These are phyloP conservation scores for Pimpla rufipes DNA, from an alignment of 2,888 invertebrate genomes.

Conservation along the genomic window DNA sequence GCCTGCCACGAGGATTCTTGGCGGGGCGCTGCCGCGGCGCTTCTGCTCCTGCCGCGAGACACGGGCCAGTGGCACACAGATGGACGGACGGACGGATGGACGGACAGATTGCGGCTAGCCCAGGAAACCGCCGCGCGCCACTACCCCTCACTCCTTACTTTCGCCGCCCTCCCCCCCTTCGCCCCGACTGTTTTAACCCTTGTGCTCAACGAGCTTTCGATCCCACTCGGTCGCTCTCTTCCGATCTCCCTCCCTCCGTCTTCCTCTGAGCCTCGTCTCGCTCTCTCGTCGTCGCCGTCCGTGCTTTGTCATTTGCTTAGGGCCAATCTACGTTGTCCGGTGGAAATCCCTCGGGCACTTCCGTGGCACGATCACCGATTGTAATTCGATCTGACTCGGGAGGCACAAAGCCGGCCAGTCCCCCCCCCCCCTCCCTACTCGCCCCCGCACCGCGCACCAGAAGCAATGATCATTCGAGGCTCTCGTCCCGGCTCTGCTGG, in stretches of 20 bases:
- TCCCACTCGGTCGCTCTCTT: slow-evolving; percentile 11
- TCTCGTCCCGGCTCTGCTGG: slow-evolving; percentile 18
- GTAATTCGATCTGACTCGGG: slow-evolving; percentile 81
- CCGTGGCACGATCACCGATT: slow-evolving; percentile 79
- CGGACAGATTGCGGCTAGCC: slow-evolving; percentile 83
- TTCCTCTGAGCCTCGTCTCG: slow-evolving; percentile 22
- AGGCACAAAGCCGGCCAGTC: slow-evolving; percentile 74
- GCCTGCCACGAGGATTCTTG: slow-evolving; percentile 66
- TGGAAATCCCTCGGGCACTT: slow-evolving; percentile 74
- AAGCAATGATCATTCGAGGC: slow-evolving; percentile 68
- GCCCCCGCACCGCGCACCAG: slow-evolving; percentile 67
- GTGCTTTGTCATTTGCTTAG: slow-evolving; percentile 83
- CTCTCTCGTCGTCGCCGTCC: slow-evolving; percentile 66
- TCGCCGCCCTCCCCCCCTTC: slow-evolving; percentile 30
- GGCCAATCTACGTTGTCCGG: slow-evolving; percentile 79
- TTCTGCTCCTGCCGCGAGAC: slow-evolving; percentile 66
- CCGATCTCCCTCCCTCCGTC: slow-evolving; percentile 38
- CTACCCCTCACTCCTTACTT: slow-evolving; percentile 49
- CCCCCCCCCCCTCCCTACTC: too few species aligned
- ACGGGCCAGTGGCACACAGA: slow-evolving; percentile 62
- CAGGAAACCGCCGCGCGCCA: slow-evolving; percentile 77
- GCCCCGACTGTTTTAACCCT: slow-evolving; percentile 60
- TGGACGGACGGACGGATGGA: slow-evolving; percentile 72
- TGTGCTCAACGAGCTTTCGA: slow-evolving; percentile 48
- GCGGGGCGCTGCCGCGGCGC: slow-evolving; percentile 41